Evolutionary conservation across 2,113 vertebrate species (phyloP), one percentile per base, ranked within the genome.

Genomic region (Cyrtonyx montezumae): DNA sequence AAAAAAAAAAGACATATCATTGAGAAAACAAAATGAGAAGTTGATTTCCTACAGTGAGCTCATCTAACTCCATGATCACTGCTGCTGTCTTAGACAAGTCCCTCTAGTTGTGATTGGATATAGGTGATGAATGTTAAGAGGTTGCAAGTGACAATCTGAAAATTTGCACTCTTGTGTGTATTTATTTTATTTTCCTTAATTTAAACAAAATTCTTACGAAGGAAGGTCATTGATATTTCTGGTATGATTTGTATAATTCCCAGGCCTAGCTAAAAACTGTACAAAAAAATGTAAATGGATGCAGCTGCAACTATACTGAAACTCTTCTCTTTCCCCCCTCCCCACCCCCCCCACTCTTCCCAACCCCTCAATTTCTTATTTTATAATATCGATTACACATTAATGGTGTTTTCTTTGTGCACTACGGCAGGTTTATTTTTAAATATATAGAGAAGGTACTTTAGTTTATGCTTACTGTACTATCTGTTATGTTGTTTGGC

Each of bases 91-190:
- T 93, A 43, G 78, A 73, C 94, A 92, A 95, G 79, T 95, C 95
- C 96, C 92, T 96, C 92, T 93, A 96, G 97, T 97, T 97, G 97
- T 96, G 92, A 95, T 91, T 97, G 97, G 98, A 97, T 95, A 93
- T 95, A 96, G 95, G 95, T 98, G 97, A 97, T 98, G 97, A 98
- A 98, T 98, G 98, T 98, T 97, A 97, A 97, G 97, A 97, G 98
- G 97, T 98, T 98, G 98, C 98, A 98, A 98, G 98, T 98, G 98
- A 98, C 98, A 98, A 98, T 98, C 98, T 97, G 97, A 98, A 97
- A 98, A 96, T 98, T 98, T 98, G 98, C 98, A 98, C 98, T 98
- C 97, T 95, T 97, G 94, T 97, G 97, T 98, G 97, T 98, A 96
- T 97, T 97, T 97, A 93, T 97, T 98, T 97, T 95, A 78, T 96